Evolutionary conservation across 2,888 invertebrate genomes (phyloP).

Genomic region (Incurvaria masculella): DNA sequence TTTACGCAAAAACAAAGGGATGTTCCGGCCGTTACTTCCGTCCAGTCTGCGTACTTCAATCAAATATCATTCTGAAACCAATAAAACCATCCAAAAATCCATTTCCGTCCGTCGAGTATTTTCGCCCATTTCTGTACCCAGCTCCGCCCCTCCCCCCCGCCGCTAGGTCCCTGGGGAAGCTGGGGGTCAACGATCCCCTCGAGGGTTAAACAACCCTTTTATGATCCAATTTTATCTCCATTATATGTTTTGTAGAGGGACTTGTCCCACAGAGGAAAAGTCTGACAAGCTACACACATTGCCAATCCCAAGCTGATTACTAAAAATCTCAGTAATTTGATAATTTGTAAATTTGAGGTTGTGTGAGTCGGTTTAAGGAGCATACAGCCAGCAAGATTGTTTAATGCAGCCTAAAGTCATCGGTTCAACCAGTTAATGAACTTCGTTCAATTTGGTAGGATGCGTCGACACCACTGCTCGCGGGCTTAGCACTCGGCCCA

Average conservation of each 20-base stretch:
- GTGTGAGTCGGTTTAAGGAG: too few species aligned
- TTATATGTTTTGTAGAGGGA: neutral
- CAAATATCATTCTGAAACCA: neutral
- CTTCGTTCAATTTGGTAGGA: too few species aligned
- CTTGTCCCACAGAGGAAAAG: neutral
- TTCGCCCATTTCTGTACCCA: conserved; percentile 21
- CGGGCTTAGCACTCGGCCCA: too few species aligned
- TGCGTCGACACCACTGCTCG: too few species aligned
- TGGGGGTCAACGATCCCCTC: neutral
- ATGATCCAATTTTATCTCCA: neutral
- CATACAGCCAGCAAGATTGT: too few species aligned
- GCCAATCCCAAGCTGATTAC: too few species aligned
- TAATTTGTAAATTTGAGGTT: too few species aligned
- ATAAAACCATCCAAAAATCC: conserved; percentile 42
- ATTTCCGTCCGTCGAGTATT: conserved; percentile 46
- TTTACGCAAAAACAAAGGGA: too few species aligned
- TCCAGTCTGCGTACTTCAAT: neutral
- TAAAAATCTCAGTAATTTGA: too few species aligned
- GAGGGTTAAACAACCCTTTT: neutral
- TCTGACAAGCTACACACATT: neutral
- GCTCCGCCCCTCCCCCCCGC: neutral
- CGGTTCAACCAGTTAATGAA: too few species aligned
- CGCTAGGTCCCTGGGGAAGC: neutral
- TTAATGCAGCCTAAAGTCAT: too few species aligned
- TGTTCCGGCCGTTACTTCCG: too few species aligned